Percentiles rank a stretch among this genome's conserved stretches.
These are phyloP conservation scores for Bungarus multicinctus DNA, from an alignment of 2,113 vertebrate genomes.

Conservation along the genomic window DNA sequence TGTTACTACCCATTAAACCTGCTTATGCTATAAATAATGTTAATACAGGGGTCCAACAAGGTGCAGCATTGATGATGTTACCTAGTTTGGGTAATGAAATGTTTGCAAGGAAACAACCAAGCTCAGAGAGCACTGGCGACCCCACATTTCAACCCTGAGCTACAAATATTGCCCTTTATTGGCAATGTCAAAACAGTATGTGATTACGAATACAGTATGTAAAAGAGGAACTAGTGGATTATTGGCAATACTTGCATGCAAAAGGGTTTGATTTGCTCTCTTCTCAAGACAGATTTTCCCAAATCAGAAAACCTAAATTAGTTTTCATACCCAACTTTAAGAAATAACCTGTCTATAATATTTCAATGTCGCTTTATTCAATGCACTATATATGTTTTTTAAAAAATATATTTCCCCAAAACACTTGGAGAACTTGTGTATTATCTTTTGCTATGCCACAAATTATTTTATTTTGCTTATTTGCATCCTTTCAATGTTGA, in stretches of 20 bases:
- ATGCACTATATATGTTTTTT: background rate
- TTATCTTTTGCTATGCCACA: background rate
- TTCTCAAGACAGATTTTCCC: background rate
- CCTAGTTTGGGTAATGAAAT: too few relatives aligned
- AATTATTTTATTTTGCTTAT: background rate
- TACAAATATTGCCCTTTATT: too few relatives aligned
- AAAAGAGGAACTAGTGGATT: background rate
- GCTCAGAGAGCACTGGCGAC: too few relatives aligned
- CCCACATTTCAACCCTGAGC: too few relatives aligned
- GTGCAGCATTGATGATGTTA: background rate
- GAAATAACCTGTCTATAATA: background rate
- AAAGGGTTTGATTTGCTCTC: background rate
- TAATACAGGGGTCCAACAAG: background rate
- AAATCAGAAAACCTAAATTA: background rate
- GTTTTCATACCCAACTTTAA: background rate
- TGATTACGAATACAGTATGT: background rate
- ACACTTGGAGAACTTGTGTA: background rate
- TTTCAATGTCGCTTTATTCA: background rate
- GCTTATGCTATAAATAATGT: background rate
- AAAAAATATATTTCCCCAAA: background rate
- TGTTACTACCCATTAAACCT: background rate
- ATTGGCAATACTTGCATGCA: background rate
- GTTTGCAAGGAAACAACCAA: too few relatives aligned
- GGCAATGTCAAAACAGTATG: background rate
- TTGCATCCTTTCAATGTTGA: background rate